Evolutionary conservation across 2,888 invertebrate genomes (phyloP).

Genomic region (Lycaena phlaeas): DNA sequence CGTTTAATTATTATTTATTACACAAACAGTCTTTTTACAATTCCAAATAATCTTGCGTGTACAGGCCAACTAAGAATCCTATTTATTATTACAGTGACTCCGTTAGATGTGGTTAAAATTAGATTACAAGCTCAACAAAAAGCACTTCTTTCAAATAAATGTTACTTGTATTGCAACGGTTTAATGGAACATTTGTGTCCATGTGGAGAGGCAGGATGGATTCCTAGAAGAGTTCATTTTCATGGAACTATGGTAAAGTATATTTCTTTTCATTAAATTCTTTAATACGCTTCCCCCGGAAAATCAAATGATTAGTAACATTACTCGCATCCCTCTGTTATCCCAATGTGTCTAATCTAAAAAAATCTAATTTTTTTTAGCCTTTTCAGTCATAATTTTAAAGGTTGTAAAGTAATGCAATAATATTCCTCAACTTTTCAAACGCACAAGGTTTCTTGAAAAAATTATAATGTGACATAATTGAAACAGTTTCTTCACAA

Average conservation of each 20-base stretch:
- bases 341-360: too few species aligned
- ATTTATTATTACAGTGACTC: constrained; percentile 84
- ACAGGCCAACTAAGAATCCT: neutral
- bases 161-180: constrained; percentile 97
- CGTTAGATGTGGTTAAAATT: constrained; percentile 99
- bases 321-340: too few species aligned
- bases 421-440: too few species aligned
- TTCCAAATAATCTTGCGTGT: neutral
- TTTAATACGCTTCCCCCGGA: too few species aligned
- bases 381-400: too few species aligned
- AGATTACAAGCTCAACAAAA: constrained; percentile 96
- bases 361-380: too few species aligned
- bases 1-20: constrained; percentile 29
- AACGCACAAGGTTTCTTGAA: too few species aligned
- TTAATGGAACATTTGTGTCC: constrained; percentile 98
- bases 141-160: constrained; percentile 84
- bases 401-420: too few species aligned
- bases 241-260: constrained; percentile 79
- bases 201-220: constrained; percentile 80
- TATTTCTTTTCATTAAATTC: neutral
- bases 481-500: too few species aligned
- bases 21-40: neutral
- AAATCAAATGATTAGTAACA: too few species aligned
- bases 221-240: constrained; percentile 79
- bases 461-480: too few species aligned